Evolutionary conservation across 2,888 invertebrate genomes (phyloP).

Genomic region (Nephrotoma appendiculata): DNA sequence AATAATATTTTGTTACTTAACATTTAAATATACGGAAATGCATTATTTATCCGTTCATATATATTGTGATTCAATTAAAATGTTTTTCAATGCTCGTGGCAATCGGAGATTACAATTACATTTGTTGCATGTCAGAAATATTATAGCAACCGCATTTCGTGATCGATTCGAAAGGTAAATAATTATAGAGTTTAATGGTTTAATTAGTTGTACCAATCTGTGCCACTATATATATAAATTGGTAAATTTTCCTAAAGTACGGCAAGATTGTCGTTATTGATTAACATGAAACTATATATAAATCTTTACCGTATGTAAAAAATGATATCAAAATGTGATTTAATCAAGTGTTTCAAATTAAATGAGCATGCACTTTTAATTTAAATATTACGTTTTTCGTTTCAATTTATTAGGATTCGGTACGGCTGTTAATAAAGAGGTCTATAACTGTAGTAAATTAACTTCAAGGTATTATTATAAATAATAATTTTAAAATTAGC

Average conservation of each 20-base stretch:
- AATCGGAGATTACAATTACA: background rate
- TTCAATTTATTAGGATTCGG: background rate
- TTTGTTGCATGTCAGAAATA: background rate
- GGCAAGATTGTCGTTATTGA: background rate
- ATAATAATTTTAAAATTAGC: too few species aligned
- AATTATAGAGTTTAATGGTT: background rate
- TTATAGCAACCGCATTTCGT: background rate
- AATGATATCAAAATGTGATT: background rate
- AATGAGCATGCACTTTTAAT: background rate
- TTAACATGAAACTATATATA: too few species aligned
- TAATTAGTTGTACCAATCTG: too few species aligned
- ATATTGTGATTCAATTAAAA: background rate
- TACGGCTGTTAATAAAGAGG: background rate
- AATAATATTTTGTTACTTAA: background rate
- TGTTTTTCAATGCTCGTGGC: background rate
- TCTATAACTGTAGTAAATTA: background rate
- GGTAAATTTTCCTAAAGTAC: background rate
- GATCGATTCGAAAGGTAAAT: background rate
- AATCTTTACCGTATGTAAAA: background rate
- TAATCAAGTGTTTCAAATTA: background rate
- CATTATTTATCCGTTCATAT: background rate
- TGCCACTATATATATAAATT: background rate
- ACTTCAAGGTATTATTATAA: background rate
- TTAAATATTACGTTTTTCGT: background rate
- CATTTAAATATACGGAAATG: background rate